phyloP scores from a whole-genome alignment of 2,797 vertebrate genomes.

The Hydrolagus colliei region DNA sequence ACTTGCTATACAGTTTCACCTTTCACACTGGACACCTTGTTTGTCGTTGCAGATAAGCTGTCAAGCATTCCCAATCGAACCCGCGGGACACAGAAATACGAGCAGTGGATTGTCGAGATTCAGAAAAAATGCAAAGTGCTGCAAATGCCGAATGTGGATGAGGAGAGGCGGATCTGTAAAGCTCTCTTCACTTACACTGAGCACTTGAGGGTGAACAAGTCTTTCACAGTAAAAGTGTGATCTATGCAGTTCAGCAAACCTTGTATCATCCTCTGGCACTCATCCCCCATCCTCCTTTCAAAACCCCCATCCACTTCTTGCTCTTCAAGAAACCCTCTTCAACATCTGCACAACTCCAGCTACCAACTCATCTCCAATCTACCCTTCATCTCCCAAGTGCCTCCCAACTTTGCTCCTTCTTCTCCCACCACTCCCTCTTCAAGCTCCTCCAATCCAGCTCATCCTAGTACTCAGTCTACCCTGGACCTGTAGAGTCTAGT shows the following conservation, averaged over 20 bases:
- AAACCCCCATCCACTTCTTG: too few species aligned
- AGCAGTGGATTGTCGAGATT: constrained; percentile 59
- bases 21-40: neutral
- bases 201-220: constrained; percentile 52
- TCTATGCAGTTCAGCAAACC: neutral
- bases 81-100: constrained; percentile 63
- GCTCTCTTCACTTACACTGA: constrained; percentile 60
- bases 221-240: neutral
- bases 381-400: too few species aligned
- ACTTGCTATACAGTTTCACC: neutral
- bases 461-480: too few species aligned
- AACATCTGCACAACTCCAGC: too few species aligned
- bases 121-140: constrained; percentile 57
- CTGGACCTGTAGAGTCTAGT: too few species aligned
- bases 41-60: constrained; percentile 44
- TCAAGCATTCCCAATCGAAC: constrained; percentile 44
- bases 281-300: too few species aligned
- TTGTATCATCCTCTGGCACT: too few species aligned
- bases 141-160: constrained; percentile 47
- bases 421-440: too few species aligned
- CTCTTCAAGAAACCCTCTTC: too few species aligned
- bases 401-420: too few species aligned
- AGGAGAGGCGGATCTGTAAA: constrained; percentile 60
- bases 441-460: too few species aligned
- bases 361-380: too few species aligned